A percentile compares a stretch with the other conserved stretches of the same genome.
phyloP scores from a whole-genome alignment of 2,113 vertebrate genomes.

The Mesoclemmys tuberculata region DNA sequence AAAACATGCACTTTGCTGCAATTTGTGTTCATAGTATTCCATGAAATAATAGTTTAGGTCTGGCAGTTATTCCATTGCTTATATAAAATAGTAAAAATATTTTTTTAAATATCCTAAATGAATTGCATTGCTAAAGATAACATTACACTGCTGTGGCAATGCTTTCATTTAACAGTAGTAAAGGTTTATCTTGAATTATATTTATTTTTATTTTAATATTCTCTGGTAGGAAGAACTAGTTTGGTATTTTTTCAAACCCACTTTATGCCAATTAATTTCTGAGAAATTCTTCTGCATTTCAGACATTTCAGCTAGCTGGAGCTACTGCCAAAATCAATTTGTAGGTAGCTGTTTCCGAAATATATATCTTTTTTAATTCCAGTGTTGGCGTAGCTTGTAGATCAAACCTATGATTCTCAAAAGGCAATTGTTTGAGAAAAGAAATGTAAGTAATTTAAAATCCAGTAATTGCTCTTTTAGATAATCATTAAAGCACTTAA shows the following conservation, averaged over 20 bases:
- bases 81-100: slow-evolving; percentile 10
- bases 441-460: background rate
- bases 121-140: background rate
- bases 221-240: background rate
- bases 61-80: background rate
- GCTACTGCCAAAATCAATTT: slow-evolving; percentile 27
- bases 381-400: background rate
- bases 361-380: background rate
- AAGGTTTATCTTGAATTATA: background rate
- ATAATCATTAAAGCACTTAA: slow-evolving; percentile 6
- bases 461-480: background rate
- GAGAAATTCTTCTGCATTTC: background rate
- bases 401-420: slow-evolving; percentile 23
- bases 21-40: background rate
- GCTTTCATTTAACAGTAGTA: background rate
- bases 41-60: background rate
- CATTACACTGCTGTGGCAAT: background rate
- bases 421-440: slow-evolving; percentile 29
- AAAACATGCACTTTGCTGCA: background rate
- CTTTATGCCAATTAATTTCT: background rate
- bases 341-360: background rate
- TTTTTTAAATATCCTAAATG: background rate
- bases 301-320: background rate
- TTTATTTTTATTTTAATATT: background rate
- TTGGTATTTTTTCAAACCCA: background rate